Conservation (phyloP, 2,113 vertebrate genomes). For the Ptilonorhynchus violaceus region DNA sequence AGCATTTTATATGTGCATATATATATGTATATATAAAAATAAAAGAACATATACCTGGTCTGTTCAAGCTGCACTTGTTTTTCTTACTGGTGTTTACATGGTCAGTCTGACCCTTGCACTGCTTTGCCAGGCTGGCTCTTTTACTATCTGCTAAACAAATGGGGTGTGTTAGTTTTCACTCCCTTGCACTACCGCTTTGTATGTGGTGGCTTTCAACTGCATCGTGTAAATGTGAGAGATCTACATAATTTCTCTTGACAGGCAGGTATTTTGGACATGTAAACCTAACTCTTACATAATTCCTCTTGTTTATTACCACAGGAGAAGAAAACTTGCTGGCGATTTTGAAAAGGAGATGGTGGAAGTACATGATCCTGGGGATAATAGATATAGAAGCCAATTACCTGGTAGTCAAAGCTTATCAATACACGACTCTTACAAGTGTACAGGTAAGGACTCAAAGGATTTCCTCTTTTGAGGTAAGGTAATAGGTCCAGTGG, state of each 20-base stretch:
- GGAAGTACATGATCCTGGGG: constrained; percentile 97
- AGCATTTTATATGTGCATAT: neutral
- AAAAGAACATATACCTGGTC: neutral
- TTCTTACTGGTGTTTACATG: neutral
- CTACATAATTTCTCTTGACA: neutral
- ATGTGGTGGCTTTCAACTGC: neutral
- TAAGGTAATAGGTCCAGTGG: neutral
- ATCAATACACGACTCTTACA: constrained; percentile 93
- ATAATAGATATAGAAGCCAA: constrained; percentile 95
- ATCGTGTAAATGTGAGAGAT: neutral
- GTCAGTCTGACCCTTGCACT: neutral
- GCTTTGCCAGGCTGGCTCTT: neutral
- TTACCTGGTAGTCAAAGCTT: constrained; percentile 93
- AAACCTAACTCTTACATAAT: neutral
- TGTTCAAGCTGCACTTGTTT: neutral
- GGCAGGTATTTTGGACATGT: neutral
- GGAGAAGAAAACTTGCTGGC: constrained; percentile 94
- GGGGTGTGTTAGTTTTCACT: neutral
- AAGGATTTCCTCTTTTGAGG: neutral
- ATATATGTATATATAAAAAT: neutral
- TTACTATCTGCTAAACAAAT: neutral
- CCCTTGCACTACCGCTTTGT: neutral
- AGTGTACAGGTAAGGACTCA: constrained; percentile 87
- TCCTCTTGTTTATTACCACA: constrained; percentile 60
- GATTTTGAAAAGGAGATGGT: constrained; percentile 94